phyloP scores from a whole-genome alignment of 1,140 invertebrate genomes.

The Conus ventricosus region DNA sequence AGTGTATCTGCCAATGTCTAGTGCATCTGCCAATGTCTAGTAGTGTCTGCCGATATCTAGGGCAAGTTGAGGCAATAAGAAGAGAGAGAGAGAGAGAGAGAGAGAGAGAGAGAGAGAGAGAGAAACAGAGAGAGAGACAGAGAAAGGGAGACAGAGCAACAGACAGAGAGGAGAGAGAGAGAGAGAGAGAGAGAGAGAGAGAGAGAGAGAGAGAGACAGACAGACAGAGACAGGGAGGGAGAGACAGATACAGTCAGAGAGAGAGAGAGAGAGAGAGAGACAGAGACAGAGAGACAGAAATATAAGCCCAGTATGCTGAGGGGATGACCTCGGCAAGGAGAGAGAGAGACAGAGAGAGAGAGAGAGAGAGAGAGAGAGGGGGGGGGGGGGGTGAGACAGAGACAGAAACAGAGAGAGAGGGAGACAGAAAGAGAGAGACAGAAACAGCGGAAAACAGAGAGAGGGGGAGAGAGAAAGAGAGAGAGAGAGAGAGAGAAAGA shows the following conservation, averaged over 20 bases:
- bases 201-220: neutral
- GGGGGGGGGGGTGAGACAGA: too few species aligned
- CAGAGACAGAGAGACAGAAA: neutral
- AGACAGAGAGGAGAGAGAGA: neutral
- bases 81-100: neutral
- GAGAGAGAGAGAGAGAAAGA: neutral
- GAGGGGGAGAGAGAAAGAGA: neutral
- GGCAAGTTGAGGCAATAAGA: too few species aligned
- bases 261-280: slow-evolving; percentile 5
- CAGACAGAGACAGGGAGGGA: too few species aligned
- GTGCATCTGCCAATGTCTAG: too few species aligned
- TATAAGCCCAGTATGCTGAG: too few species aligned
- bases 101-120: neutral
- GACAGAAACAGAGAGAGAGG: neutral
- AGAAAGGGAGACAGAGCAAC: too few species aligned
- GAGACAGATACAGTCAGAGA: neutral
- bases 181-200: neutral
- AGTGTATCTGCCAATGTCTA: too few species aligned
- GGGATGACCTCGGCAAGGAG: too few species aligned
- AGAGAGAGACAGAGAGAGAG: neutral
- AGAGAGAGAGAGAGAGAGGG: neutral
- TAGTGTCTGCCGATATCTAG: too few species aligned
- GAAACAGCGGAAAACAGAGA: neutral
- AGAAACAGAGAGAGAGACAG: too few species aligned
- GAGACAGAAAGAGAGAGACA: neutral